A percentile compares a stretch with the other conserved stretches of the same genome.
These are phyloP conservation scores for Tricholaema leucomelas DNA, from an alignment of 2,113 vertebrate species.

Conservation along the genomic window DNA sequence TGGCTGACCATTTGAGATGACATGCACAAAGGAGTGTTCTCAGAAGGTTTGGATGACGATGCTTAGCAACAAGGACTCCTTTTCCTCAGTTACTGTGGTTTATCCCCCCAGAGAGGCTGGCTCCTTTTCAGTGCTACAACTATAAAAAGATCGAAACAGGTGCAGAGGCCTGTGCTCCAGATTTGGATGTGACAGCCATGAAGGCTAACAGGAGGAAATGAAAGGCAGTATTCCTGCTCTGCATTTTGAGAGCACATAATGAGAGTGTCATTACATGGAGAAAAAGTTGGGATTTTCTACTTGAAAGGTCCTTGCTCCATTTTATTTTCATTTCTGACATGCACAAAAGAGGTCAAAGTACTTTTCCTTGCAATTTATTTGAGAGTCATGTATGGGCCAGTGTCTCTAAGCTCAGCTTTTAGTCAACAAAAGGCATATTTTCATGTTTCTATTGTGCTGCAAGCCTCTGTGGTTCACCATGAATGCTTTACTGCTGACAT, in stretches of 20 bases:
- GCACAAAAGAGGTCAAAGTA: background rate
- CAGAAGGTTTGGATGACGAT: background rate
- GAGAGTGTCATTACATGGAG: background rate
- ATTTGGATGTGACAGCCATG: constrained; percentile 25
- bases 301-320: background rate
- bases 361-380: background rate
- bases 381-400: background rate
- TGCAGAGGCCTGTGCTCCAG: constrained; percentile 11
- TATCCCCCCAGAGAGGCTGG: background rate
- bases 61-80: background rate
- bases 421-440: background rate
- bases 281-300: background rate
- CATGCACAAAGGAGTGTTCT: background rate
- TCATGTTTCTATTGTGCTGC: background rate
- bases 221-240: constrained; percentile 24
- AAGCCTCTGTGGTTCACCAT: background rate
- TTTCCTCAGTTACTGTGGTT: background rate
- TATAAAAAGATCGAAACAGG: constrained; percentile 42
- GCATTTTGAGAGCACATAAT: no score
- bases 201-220: constrained; percentile 43
- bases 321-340: background rate
- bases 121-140: constrained; percentile 1
- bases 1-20: background rate
- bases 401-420: background rate
- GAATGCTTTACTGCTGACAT: background rate